Percentiles rank a stretch among this genome's conserved stretches.
Evolutionary conservation across 2,888 invertebrate species (phyloP).

Genomic region (Sepiola atlantica): DNA sequence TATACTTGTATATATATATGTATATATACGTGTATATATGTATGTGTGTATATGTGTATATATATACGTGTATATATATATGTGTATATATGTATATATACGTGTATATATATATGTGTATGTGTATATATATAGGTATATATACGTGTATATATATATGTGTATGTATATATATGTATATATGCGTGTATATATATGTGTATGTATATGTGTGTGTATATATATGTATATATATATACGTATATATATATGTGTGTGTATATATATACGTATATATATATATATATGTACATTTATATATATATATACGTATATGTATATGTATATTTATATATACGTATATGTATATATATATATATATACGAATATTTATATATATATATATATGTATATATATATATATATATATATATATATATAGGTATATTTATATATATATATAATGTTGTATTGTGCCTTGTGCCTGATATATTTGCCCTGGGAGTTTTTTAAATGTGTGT

Average conservation of each 20-base stretch:
- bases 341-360: too few species aligned
- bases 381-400: not conserved
- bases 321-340: not conserved
- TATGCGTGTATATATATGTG: too few species aligned
- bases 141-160: not conserved
- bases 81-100: not conserved
- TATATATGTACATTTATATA: slow-evolving; percentile 35
- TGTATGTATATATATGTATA: too few species aligned
- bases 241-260: too few species aligned
- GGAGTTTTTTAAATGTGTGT: too few species aligned
- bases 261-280: not conserved
- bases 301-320: not conserved
- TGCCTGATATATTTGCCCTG: not conserved
- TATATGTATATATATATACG: too few species aligned
- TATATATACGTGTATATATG: too few species aligned
- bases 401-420: slow-evolving; percentile 32
- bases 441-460: not conserved
- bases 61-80: not conserved
- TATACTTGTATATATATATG: too few species aligned
- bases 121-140: not conserved
- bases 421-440: not conserved
- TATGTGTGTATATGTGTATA: not conserved
- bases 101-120: too few species aligned
- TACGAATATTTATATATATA: not conserved
- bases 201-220: too few species aligned